Percentiles rank a stretch among this genome's conserved stretches.
These are phyloP conservation scores for Labrus mixtus DNA, from an alignment of 2,113 vertebrate species.

Conservation along the genomic window DNA sequence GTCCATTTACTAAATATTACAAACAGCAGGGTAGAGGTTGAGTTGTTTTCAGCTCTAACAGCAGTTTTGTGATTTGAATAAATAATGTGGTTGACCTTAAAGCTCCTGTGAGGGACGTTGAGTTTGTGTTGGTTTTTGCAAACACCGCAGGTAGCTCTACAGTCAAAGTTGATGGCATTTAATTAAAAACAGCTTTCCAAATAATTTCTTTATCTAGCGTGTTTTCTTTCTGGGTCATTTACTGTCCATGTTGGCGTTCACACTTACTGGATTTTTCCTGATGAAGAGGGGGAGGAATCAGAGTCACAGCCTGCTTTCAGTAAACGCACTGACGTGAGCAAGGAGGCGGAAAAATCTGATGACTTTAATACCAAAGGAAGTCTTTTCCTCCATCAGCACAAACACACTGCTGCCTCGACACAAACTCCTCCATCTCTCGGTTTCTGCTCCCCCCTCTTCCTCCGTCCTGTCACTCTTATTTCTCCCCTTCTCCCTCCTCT, in stretches of 20 bases:
- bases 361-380: not conserved
- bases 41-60: too few species aligned
- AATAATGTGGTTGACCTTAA: too few species aligned
- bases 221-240: not conserved
- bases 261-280: not conserved
- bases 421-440: not conserved
- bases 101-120: too few species aligned
- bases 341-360: conserved; percentile 2
- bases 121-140: too few species aligned
- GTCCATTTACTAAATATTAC: too few species aligned
- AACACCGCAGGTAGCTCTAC: too few species aligned
- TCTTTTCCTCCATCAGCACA: conserved; percentile 32
- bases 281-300: not conserved
- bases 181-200: too few species aligned
- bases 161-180: too few species aligned
- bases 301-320: not conserved
- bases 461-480: not conserved
- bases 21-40: too few species aligned
- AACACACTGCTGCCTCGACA: conserved; percentile 38
- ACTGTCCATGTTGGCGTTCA: not conserved
- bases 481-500: too few species aligned
- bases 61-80: too few species aligned
- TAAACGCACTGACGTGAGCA: not conserved
- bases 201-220: too few species aligned
- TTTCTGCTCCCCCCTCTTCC: not conserved